Percentiles rank a stretch among this genome's conserved stretches.
These are phyloP conservation scores for Adoxophyes honmai DNA, from an alignment of 1,140 invertebrate species.

Conservation along the genomic window DNA sequence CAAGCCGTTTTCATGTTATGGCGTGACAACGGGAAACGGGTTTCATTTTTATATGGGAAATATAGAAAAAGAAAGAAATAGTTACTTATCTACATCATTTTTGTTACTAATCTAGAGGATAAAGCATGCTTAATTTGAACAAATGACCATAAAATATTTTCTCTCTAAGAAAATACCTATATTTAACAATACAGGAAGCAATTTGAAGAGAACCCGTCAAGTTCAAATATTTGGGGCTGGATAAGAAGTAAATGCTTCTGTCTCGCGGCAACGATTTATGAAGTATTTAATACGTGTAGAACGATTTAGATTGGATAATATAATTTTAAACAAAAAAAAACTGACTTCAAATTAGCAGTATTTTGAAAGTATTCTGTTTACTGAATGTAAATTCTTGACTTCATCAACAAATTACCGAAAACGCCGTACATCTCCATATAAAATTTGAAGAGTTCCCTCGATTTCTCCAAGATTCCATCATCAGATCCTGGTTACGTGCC, in stretches of 20 bases:
- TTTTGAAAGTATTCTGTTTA: too few relatives aligned
- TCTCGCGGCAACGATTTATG: neutral
- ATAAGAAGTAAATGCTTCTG: neutral
- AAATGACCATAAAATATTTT: neutral
- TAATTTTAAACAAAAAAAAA: too few relatives aligned
- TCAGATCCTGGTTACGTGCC: too few relatives aligned
- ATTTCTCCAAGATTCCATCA: too few relatives aligned
- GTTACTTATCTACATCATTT: neutral
- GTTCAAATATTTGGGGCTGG: neutral
- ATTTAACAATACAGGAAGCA: neutral
- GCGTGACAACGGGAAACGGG: too few relatives aligned
- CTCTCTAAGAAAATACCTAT: neutral
- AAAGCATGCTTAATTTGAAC: neutral
- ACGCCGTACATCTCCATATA: too few relatives aligned
- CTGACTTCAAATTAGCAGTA: neutral
- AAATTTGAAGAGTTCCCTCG: too few relatives aligned
- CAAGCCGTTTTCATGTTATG: too few relatives aligned
- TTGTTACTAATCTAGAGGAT: neutral
- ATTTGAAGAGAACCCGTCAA: neutral
- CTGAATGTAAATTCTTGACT: too few relatives aligned
- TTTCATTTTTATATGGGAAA: too few relatives aligned
- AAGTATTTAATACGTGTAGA: neutral
- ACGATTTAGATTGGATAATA: neutral
- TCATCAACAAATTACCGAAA: too few relatives aligned
- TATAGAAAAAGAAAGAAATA: neutral